Evolutionary conservation across 2,888 invertebrate species (phyloP), one percentile per base, ranked within the genome.

Genomic region (Meteorus colon): DNA sequence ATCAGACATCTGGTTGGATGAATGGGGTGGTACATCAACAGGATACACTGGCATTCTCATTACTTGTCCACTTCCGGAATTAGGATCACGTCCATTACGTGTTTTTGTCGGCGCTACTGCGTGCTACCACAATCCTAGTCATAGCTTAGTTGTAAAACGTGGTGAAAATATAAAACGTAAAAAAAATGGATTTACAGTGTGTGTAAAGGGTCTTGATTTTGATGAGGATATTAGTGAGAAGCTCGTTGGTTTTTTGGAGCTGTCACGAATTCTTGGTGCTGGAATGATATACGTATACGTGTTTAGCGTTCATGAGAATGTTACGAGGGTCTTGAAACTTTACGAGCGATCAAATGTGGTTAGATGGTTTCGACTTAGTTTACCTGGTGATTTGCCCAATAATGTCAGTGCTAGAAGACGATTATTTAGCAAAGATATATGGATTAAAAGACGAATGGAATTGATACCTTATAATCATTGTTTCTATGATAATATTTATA

Each of bases 401-500:
- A 86, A 85, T 19, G 89, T 90, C 12, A 78, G 78, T 1, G 84
- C 84, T 29, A 86, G 91, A 51, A 87, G 90, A 45, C 80, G 82
- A 1, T 90, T 90, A 76, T 87, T 92, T 29, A 86, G 86, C 79
- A 84, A 89, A 31, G 90, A 92, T 80, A 85, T 92, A 48, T 95
- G 94, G 92, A 94, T 94, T 86, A 93, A 95, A 84, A 91, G 95
- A 82, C 92, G 92, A 74, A 91, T 94, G 89, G 95, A 95, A 86
- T 90, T 95, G 45, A 91, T 95, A 78, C 93, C 94, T 0, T 95
- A 95, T 88, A 95, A 95, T 87, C 95, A 95, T 87, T 95, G 95
- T 85, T 91, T 95, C 77, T 95, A 95, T 87, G 92, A 94, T 86
- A 94, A 94, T 89, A 89, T 95, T 71, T 90, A 91, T 82, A 90